Conservation (phyloP, 2,113 vertebrate genomes). For the Arvicanthis niloticus region DNA sequence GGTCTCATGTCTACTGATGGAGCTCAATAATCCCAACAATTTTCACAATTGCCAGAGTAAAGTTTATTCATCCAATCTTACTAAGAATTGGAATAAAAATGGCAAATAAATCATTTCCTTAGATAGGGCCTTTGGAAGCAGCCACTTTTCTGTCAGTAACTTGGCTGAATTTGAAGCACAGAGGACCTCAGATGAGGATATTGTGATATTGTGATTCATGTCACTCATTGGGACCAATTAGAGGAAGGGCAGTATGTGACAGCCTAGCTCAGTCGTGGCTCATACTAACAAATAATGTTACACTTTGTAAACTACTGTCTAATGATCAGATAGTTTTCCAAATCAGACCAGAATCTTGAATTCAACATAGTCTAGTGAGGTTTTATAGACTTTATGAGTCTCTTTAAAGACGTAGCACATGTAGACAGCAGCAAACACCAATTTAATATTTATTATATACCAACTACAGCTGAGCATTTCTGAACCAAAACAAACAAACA, state of each 20-base stretch:
- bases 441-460: slow-evolving; percentile 5
- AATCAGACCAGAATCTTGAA: background rate
- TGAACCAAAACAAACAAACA: background rate
- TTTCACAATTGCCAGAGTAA: slow-evolving; percentile 22
- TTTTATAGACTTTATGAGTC: background rate
- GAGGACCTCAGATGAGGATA: background rate
- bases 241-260: background rate
- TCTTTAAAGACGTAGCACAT: background rate
- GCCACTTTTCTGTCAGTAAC: background rate
- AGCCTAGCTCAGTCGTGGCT: background rate
- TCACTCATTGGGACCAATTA: background rate
- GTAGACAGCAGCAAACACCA: background rate
- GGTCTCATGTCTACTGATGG: background rate
- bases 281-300: background rate
- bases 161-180: background rate
- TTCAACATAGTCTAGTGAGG: background rate
- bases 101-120: background rate
- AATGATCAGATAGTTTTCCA: slow-evolving; percentile 4
- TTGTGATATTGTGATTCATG: background rate
- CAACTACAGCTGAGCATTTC: background rate
- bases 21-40: background rate
- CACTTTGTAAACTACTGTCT: slow-evolving; percentile 30
- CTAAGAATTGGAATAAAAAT: slow-evolving; percentile 26
- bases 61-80: slow-evolving; percentile 15
- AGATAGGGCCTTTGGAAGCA: background rate